Base-by-base conservation (phyloP, 2,113 vertebrate genomes). In the Columba janthina region DNA sequence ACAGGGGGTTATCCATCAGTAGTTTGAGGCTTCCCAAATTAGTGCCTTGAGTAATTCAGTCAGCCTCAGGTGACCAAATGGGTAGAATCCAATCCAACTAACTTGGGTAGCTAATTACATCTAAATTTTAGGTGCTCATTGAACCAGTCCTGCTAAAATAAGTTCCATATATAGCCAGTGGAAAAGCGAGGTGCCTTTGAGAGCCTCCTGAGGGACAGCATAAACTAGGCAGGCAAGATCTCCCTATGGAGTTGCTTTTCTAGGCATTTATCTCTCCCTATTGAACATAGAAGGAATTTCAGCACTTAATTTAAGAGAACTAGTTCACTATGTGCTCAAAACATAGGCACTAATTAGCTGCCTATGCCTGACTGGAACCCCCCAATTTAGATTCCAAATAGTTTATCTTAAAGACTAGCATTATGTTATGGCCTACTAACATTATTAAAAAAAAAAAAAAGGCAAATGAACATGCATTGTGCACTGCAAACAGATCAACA, bases 241-340 rank as follows among this genome's bases (percentile, higher is more conserved):
- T 94, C 91, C 65, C 91, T 81, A 61, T 46, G 36, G 93, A 94
- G 24, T n/a, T 87, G 61, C 65, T 95, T 94, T 96, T 94, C 86
- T 61, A 72, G 72, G 84, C 76, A 89, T 92, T 79, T 93, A 12
- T 87, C 60, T 92, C 86, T 95, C 56, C 75, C 60, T 74, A 3
- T 50, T 69, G 57, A 87, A 86, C 32, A 61, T 36, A 48, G 46
- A 81, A 31, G 76, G 70, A 94, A 78, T 85, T 80, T 48, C 54
- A 34, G 57, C 91, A 91, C 89, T 94, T 89, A 79, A 95, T 65
- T 96, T 94, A 81, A 94, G 80, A 81, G 84, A 97, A 95, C 95
- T 97, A 96, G 96, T 96, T 97, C 95, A 96, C 65, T 57, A 46
- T 78, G 95, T 96, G 86, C 96, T 82, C 86, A 93, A 94, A 93